Evolutionary conservation across 2,113 vertebrate species (phyloP).

Genomic region (Heterotilapia buettikoferi): DNA sequence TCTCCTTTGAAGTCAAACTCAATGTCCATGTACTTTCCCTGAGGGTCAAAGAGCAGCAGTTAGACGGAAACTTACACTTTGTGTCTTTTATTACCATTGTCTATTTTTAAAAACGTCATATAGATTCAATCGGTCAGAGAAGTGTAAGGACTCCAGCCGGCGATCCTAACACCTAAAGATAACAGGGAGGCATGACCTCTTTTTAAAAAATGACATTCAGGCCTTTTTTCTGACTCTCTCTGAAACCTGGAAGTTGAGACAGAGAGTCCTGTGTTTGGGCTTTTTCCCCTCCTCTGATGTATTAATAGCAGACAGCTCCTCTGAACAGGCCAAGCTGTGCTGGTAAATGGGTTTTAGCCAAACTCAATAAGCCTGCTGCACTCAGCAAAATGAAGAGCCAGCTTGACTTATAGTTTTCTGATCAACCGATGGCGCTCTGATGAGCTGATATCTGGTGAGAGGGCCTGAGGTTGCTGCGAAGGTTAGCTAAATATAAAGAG

Average conservation of each 20-base stretch:
- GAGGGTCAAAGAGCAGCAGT: conserved; percentile 29
- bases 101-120: background rate
- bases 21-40: conserved; percentile 99
- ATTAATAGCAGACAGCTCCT: conserved; percentile 50
- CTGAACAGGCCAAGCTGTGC: conserved; percentile 14
- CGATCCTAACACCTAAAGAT: conserved; percentile 2
- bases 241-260: conserved; percentile 20
- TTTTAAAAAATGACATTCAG: background rate
- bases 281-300: background rate
- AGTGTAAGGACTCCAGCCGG: background rate
- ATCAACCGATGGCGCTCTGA: conserved; percentile 4
- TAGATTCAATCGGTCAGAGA: background rate
- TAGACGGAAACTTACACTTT: background rate
- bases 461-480: conserved; percentile 5
- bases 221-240: background rate
- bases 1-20: conserved; percentile 99
- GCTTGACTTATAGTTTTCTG: background rate
- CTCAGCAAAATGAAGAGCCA: conserved; percentile 16
- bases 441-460: background rate
- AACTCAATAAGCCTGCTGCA: conserved; percentile 29
- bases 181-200: background rate
- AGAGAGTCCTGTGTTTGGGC: conserved; percentile 38
- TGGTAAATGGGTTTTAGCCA: conserved; percentile 22
- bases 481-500: conserved; percentile 55
- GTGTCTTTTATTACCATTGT: background rate